Evolutionary conservation across 2,888 invertebrate species (phyloP), one percentile per base, ranked within the genome.

Genomic region (Eristalinus aeneus): DNA sequence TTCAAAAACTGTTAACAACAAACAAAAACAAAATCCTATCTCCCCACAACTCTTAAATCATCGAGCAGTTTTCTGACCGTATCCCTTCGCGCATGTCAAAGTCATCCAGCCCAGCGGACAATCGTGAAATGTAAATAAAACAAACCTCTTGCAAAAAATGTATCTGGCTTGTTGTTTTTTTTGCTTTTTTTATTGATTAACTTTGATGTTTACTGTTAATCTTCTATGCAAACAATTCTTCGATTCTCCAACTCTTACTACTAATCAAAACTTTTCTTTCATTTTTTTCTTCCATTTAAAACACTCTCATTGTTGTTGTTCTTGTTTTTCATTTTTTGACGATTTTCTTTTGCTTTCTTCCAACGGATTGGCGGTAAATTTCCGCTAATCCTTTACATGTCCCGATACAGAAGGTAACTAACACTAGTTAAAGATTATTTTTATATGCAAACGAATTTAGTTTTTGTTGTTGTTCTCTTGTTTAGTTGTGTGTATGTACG

Each of bases 341-440:
- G 27, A 27, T 27, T 27, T 27, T 27, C 2, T 27, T 27, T 27
- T 27, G 27, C 27, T 27, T 5, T 27, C 27, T 56, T 22, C 64
- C 56, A 39, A 60, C 54, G 68, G 73, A 69, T 64, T 39, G 54
- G 56, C n/a, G 27, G 27, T 63, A 53, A 10, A n/a, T 63, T 68
- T 78, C 2, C 73, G 61, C 58, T 63, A 36, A 46, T 46, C 46
- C 46, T 54, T 31, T 56, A 73, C 63, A 67, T 77, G 22, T 65
- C 64, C 69, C 58, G 64, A 56, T 64, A 75, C 69, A 84, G 69
- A 79, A 61, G 74, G 68, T 71, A 75, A 69, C 80, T 80, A 84
- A 80, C 80, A 67, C 75, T 84, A 84, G 65, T 69, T 71, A 79
- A 83, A 79, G 74, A 79, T 71, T 79, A 75, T 27, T 27, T 27